Percentiles rank a stretch among this genome's conserved stretches.
Evolutionary conservation across 2,888 invertebrate species (phyloP).

Genomic region (Watsonalla cultraria): DNA sequence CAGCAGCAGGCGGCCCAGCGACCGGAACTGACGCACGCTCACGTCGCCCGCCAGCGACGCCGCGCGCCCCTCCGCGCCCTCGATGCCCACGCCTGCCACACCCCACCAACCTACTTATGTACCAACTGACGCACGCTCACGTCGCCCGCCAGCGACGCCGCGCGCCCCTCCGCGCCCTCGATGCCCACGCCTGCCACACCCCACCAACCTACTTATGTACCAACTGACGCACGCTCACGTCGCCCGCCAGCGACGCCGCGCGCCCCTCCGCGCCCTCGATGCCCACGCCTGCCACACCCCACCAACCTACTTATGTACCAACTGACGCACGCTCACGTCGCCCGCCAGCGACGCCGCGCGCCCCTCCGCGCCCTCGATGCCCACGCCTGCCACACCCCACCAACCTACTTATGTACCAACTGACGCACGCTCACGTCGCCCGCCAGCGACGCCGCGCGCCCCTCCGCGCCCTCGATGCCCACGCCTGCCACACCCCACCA

Average conservation of each 20-base stretch:
- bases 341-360: conserved; percentile 96
- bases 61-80: conserved; percentile 93
- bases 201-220: too few species aligned
- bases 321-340: conserved; percentile 91
- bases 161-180: conserved; percentile 92
- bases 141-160: conserved; percentile 97
- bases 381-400: conserved; percentile 79
- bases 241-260: conserved; percentile 96
- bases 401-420: too few species aligned
- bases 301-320: too few species aligned
- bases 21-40: conserved; percentile 93
- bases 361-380: conserved; percentile 94
- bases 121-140: conserved; percentile 87
- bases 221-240: conserved; percentile 89
- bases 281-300: conserved; percentile 81
- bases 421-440: too few species aligned
- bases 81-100: conserved; percentile 87
- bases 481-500: too few species aligned
- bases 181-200: conserved; percentile 85
- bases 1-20: conserved; percentile 88
- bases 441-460: too few species aligned
- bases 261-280: conserved; percentile 94
- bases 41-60: conserved; percentile 99
- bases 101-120: too few species aligned
- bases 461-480: too few species aligned